phyloP scores from a whole-genome alignment of 1,140 invertebrate species.

The Colletes gigas region DNA sequence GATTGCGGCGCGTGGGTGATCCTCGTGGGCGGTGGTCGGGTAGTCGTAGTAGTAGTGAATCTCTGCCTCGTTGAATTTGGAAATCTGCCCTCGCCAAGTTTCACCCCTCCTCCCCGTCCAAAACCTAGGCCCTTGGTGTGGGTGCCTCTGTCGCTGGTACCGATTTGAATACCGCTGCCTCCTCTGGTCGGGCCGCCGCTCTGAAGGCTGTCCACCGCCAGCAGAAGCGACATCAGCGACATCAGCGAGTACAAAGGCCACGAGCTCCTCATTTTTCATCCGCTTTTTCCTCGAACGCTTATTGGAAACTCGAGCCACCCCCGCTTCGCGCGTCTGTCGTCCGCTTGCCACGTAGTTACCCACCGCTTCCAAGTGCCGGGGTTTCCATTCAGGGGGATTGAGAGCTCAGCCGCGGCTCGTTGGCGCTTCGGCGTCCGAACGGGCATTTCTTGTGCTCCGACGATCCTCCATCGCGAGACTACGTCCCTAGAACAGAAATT shows the following conservation, averaged over 20 bases:
- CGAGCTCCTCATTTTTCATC: constrained; percentile 40
- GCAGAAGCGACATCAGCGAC: constrained; percentile 46
- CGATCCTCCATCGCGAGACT: constrained; percentile 24
- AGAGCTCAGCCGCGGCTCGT: constrained; percentile 12
- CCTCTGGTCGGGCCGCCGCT: constrained; percentile 68
- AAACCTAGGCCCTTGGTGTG: constrained; percentile 53
- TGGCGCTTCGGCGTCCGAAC: background rate
- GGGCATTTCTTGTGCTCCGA: background rate
- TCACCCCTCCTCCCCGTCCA: constrained; percentile 71
- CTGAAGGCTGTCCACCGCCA: constrained; percentile 52
- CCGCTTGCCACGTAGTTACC: constrained; percentile 17
- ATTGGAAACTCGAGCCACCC: background rate
- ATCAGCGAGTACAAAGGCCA: constrained; percentile 44
- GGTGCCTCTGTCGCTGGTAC: constrained; percentile 67
- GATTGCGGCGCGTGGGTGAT: constrained; percentile 51
- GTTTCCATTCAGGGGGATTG: constrained; percentile 45
- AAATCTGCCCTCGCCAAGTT: constrained; percentile 72
- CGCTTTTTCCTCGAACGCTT: background rate
- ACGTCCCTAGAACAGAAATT: constrained; percentile 36
- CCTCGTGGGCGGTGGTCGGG: constrained; percentile 11
- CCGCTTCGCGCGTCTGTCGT: background rate
- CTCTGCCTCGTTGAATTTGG: constrained; percentile 74
- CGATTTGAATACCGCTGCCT: constrained; percentile 76
- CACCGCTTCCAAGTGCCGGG: background rate
- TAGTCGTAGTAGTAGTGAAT: constrained; percentile 69